phyloP scores from a whole-genome alignment of 2,113 vertebrate species.

The Camelus bactrianus region DNA sequence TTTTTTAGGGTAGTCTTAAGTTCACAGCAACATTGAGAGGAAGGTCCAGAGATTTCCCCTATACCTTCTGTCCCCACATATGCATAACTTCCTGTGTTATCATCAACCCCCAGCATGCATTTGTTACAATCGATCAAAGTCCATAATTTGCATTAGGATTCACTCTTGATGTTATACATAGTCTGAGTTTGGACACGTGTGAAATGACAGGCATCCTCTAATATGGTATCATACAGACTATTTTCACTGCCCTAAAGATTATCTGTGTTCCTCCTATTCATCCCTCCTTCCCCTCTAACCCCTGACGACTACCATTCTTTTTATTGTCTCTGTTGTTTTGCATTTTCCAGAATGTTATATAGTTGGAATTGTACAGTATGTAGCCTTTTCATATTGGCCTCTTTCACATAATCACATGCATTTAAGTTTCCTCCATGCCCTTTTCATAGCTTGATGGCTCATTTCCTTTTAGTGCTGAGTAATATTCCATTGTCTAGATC shows the following conservation, averaged over 20 bases:
- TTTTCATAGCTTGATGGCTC: background rate
- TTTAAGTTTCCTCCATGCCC: background rate
- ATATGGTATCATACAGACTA: background rate
- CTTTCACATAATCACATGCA: background rate
- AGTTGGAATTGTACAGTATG: background rate
- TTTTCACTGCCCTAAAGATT: background rate
- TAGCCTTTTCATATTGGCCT: background rate
- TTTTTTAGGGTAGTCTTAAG: background rate
- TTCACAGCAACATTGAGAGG: background rate
- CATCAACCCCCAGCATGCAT: background rate
- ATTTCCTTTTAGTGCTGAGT: background rate
- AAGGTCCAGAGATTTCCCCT: background rate
- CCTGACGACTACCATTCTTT: background rate
- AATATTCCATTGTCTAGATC: background rate
- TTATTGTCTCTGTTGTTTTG: background rate
- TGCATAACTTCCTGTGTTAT: background rate
- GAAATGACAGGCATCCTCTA: no score
- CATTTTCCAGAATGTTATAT: background rate
- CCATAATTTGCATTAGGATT: background rate
- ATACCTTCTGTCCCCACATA: fast-evolving
- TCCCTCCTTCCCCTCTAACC: background rate
- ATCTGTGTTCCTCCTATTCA: background rate
- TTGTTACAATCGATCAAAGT: background rate
- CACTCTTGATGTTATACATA: background rate
- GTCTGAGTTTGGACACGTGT: background rate